These are phyloP conservation scores for Linurgus olivaceus DNA, from an alignment of 2,797 vertebrate genomes.

Conservation along the genomic window DNA sequence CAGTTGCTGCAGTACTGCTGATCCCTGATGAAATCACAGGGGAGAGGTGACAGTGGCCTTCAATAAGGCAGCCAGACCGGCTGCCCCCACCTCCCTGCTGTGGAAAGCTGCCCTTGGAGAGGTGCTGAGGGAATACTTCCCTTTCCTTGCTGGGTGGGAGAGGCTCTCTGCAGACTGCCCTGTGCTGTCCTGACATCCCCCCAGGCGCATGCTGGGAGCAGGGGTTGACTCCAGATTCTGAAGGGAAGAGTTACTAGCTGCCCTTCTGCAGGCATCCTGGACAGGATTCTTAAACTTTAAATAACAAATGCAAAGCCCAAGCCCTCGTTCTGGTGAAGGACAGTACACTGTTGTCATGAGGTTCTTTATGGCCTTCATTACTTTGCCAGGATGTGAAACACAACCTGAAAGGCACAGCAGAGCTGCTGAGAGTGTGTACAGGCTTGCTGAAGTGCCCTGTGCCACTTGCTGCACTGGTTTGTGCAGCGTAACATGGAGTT, in stretches of 20 bases:
- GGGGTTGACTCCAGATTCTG: not conserved
- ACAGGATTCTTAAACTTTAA: not conserved
- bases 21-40: not conserved
- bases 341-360: not conserved
- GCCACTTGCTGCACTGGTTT: not conserved
- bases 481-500: rapidly evolving
- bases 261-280: not conserved
- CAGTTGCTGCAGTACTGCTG: not conserved
- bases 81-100: not conserved
- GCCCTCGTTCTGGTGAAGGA: not conserved
- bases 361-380: not conserved
- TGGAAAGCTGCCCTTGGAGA: not conserved
- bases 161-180: not conserved
- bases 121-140: not conserved
- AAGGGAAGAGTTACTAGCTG: not conserved
- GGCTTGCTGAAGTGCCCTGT: not conserved
- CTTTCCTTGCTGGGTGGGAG: not conserved
- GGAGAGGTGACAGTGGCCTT: not conserved
- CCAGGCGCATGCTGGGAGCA: rapidly evolving
- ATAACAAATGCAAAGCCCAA: not conserved
- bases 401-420: not conserved
- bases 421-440: not conserved
- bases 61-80: not conserved
- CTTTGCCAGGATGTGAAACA: not conserved
- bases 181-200: not conserved